Base-by-base conservation (phyloP, 2,113 vertebrate genomes). In the Bubalus kerabau region DNA sequence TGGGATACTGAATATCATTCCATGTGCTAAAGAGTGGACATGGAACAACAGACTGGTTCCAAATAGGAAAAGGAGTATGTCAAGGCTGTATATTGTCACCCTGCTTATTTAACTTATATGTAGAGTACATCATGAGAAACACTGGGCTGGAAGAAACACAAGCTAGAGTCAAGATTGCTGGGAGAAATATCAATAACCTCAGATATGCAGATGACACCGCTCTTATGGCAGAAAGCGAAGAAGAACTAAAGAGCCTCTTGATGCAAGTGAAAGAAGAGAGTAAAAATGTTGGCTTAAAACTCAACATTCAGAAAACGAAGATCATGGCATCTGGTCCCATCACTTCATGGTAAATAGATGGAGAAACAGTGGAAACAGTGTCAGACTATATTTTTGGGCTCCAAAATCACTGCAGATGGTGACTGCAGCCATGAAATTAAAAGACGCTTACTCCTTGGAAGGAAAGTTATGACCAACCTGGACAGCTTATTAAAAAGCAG, bases 361-460 rank as follows among this genome's bases (percentile, higher is more conserved):
- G 28, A 14, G 59, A 60, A 30, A 32, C 30, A 64, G 62, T n/a
- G 28, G 28, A 28, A 60, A 60, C 26, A 60, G 59, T 28, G 60
- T 1, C 14, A 1, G 60, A 16, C 14, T 16, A 64, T 64, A 19
- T n/a, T 64, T 32, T 0, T 0, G 32, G 62, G 3, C 32, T 64
- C 62, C 16, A n/a, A 17, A 64, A 64, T 64, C 62, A 64, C 62
- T 64, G 30, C 30, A 17, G 7, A 32, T 64, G 30, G 62, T 64
- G 62, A 64, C 3, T n/a, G 62, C 30, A 64, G 62, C 15, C 62
- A 64, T 64, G 30, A 64, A 64, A 64, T 64, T 64, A 64, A 64
- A n/a, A 64, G 30, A 64, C 0, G 7, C 30, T 64, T 64, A 17
- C 62, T 64, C 30, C 3, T 64, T 32, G 30, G 60, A 64, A 64